Evolutionary conservation across 2,113 vertebrate species (phyloP).

Genomic region (Dicerorhinus sumatrensis): DNA sequence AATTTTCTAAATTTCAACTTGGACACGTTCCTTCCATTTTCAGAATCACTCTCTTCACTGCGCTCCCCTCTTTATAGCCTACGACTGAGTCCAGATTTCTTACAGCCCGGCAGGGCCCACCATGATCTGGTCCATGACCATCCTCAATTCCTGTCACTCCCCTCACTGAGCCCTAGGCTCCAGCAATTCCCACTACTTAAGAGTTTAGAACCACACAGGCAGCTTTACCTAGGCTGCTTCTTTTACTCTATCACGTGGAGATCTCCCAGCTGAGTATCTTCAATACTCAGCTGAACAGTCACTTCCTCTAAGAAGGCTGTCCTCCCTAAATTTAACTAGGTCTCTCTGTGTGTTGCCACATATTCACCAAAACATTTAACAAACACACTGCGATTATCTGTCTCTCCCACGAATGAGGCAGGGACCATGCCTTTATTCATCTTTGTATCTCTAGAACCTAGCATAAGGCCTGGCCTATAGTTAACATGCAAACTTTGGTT

Average conservation of each 20-base stretch:
- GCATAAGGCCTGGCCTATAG: neutral
- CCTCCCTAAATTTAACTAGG: slow-evolving; percentile 1
- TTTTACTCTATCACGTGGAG: neutral
- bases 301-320: neutral
- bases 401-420: neutral
- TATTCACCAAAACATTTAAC: neutral
- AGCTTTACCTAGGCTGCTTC: neutral
- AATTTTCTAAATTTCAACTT: neutral
- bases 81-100: neutral
- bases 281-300: neutral
- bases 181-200: neutral
- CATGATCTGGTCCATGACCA: neutral
- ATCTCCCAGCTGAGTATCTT: neutral
- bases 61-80: neutral
- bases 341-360: neutral
- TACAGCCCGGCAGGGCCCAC: neutral
- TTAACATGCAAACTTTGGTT: neutral
- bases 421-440: neutral
- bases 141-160: neutral
- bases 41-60: neutral
- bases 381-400: neutral
- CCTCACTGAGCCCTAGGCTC: neutral
- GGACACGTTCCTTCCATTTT: neutral
- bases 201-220: neutral
- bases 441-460: neutral